Evolutionary conservation across 2,797 vertebrate species (phyloP).

Genomic region (Coregonus sp.): DNA sequence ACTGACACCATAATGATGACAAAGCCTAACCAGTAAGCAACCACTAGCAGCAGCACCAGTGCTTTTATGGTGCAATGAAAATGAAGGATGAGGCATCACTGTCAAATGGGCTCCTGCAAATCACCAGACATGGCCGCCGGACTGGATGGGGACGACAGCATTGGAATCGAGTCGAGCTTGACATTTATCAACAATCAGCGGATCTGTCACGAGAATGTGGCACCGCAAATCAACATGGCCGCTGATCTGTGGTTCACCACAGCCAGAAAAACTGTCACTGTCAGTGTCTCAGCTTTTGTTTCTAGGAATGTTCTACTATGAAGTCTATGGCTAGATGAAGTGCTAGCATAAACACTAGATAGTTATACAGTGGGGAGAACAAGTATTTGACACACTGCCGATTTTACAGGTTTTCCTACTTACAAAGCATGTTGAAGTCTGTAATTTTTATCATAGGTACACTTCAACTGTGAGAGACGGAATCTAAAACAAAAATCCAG

Average conservation of each 20-base stretch:
- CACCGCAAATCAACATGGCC: constrained; percentile 53
- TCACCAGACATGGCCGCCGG: constrained; percentile 56
- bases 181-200: constrained; percentile 75
- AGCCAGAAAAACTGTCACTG: not conserved
- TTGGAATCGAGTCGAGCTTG: constrained; percentile 58
- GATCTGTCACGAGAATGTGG: constrained; percentile 69
- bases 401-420: too few relatives aligned
- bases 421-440: too few relatives aligned
- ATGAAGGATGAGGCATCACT: constrained; percentile 73
- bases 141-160: constrained; percentile 46
- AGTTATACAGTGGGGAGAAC: too few relatives aligned
- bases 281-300: not conserved
- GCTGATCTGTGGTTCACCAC: constrained; percentile 1
- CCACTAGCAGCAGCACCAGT: constrained; percentile 53
- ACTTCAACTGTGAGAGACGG: too few relatives aligned
- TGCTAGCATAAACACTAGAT: not conserved
- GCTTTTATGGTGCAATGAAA: constrained; percentile 75
- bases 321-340: not conserved
- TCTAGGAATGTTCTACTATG: not conserved
- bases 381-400: too few relatives aligned
- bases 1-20: constrained; percentile 75
- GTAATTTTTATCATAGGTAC: too few relatives aligned
- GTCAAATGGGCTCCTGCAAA: constrained; percentile 65
- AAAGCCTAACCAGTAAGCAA: constrained; percentile 71
- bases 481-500: too few relatives aligned